phyloP scores from a whole-genome alignment of 2,888 invertebrate species.

The Beris morrisii region DNA sequence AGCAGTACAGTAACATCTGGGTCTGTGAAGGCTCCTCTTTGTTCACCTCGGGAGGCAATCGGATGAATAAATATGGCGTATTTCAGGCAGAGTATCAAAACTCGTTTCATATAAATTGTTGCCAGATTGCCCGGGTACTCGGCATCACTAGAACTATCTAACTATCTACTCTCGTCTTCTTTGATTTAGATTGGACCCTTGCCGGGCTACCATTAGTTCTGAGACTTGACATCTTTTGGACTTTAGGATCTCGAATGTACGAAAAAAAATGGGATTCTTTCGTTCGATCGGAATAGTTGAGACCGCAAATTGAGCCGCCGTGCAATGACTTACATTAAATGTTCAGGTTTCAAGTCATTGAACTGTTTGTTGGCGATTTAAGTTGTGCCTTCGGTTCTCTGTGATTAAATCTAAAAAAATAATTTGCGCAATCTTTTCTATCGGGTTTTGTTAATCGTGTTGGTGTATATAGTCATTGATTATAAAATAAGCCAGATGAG shows the following conservation, averaged over 20 bases:
- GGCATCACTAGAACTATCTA: no score
- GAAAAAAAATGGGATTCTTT: neutral
- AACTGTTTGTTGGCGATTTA: constrained; percentile 10
- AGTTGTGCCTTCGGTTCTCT: constrained; percentile 10
- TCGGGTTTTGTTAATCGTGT: neutral
- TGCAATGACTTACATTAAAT: constrained; percentile 27
- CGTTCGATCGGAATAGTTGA: neutral
- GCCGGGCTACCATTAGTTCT: constrained; percentile 14
- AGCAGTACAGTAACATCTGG: neutral
- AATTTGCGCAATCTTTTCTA: constrained; percentile 11
- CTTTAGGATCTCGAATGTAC: neutral
- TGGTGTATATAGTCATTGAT: no score
- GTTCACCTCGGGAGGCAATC: constrained; percentile 21
- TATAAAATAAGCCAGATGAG: no score
- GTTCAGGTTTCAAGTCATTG: constrained; percentile 22
- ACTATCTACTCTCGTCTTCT: no score
- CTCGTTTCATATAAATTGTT: constrained; percentile 2
- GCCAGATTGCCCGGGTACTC: constrained; percentile 10
- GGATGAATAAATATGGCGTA: constrained; percentile 25
- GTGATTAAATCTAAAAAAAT: neutral
- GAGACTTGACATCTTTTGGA: constrained; percentile 4
- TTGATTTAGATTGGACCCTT: constrained; percentile 10
- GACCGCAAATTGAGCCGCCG: constrained; percentile 5
- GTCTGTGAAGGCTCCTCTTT: constrained; percentile 8
- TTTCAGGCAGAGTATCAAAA: neutral